A percentile compares a stretch with the other conserved stretches of the same genome.
phyloP scores from a whole-genome alignment of 2,888 invertebrate genomes.

The Cryptosula pallasiana region DNA sequence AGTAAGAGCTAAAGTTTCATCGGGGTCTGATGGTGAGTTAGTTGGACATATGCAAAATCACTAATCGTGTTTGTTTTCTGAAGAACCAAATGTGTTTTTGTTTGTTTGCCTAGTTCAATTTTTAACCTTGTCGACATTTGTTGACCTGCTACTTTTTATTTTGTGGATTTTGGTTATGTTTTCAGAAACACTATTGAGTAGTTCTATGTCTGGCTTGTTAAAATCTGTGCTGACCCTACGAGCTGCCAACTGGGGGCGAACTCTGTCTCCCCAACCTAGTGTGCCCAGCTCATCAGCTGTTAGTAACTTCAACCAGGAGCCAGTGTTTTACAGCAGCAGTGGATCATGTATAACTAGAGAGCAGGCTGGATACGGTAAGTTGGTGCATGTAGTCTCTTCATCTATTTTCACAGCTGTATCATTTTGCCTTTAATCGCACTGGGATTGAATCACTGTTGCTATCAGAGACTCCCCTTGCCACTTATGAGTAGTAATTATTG shows the following conservation, averaged over 20 bases:
- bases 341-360: background rate
- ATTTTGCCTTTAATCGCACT: too few species aligned
- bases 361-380: slow-evolving; percentile 5
- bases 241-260: slow-evolving; percentile 6
- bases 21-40: too few species aligned
- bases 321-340: background rate
- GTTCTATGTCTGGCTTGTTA: background rate
- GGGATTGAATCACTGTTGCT: too few species aligned
- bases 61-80: too few species aligned
- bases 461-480: too few species aligned
- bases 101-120: too few species aligned
- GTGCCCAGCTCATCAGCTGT: background rate
- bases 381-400: background rate
- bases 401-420: background rate
- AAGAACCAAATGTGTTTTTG: too few species aligned
- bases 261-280: background rate
- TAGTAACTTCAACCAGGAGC: background rate
- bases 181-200: background rate
- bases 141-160: too few species aligned
- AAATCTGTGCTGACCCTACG: background rate
- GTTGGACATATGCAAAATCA: too few species aligned
- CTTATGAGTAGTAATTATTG: too few species aligned
- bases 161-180: too few species aligned
- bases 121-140: too few species aligned
- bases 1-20: background rate